Evolutionary conservation across 2,113 vertebrate species (phyloP).

Genomic region (Arenaria interpres): DNA sequence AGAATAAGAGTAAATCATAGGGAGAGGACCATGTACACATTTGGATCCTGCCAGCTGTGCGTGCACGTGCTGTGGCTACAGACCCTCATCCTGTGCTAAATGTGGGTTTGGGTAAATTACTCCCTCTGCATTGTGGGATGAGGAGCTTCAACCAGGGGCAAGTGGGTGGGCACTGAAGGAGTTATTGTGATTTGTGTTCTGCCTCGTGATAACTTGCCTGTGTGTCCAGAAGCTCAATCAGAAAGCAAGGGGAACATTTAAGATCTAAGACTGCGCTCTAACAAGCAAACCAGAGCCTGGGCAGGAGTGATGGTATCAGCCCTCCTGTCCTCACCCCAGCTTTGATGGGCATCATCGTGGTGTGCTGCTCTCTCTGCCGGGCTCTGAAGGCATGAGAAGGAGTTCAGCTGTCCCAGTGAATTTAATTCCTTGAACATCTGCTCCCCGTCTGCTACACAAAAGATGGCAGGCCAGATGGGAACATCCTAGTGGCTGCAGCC

Average conservation of each 20-base stretch:
- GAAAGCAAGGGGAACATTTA: background rate
- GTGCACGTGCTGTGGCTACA: background rate
- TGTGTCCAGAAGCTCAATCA: background rate
- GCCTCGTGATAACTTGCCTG: background rate
- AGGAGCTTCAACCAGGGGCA: background rate
- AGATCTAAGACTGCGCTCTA: background rate
- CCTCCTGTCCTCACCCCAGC: background rate
- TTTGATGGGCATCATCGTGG: background rate
- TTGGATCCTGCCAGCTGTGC: background rate
- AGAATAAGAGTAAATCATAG: background rate
- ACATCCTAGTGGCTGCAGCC: background rate
- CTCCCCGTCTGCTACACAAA: conserved; percentile 1
- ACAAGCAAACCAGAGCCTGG: background rate
- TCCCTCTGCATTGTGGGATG: background rate
- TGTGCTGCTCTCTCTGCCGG: background rate
- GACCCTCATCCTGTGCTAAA: background rate
- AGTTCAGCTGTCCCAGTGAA: background rate
- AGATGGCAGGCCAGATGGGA: conserved; percentile 37
- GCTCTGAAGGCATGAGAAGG: background rate
- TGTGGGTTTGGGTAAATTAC: background rate
- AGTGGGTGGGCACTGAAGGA: no score
- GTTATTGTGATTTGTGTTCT: background rate
- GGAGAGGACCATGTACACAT: background rate
- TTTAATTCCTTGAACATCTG: conserved; percentile 43
- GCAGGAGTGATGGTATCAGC: background rate